Evolutionary conservation across 2,888 invertebrate species (phyloP).

Genomic region (Drosophila barbarae): DNA sequence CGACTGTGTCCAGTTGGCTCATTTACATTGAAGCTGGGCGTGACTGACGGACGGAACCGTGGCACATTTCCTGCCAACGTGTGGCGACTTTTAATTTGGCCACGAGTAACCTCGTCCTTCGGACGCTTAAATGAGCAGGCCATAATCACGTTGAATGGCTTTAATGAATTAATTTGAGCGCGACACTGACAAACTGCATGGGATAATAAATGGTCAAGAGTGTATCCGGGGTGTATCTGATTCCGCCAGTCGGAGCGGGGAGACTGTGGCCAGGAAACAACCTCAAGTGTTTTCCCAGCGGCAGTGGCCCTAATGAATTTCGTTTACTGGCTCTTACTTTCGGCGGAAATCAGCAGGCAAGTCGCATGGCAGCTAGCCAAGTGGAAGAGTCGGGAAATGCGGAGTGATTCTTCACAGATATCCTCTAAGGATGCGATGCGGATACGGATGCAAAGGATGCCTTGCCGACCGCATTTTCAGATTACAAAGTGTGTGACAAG

Average conservation of each 20-base stretch:
- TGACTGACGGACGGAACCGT: conserved; percentile 34
- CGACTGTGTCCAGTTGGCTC: conserved; percentile 47
- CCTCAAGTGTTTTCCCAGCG: conserved; percentile 30
- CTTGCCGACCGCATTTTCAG: conserved; percentile 41
- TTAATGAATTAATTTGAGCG: conserved; percentile 49
- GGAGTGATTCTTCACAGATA: background rate
- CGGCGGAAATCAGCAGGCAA: conserved; percentile 40
- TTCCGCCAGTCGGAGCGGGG: background rate
- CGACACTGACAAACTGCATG: conserved; percentile 41
- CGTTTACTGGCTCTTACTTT: conserved; percentile 28
- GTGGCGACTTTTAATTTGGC: conserved; percentile 57
- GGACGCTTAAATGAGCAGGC: conserved; percentile 25
- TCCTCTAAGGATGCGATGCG: background rate
- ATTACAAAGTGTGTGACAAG: conserved; percentile 70
- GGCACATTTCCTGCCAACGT: conserved; percentile 37
- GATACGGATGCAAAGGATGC: conserved; percentile 4
- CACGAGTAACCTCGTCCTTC: conserved; percentile 3
- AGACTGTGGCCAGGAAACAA: conserved; percentile 18
- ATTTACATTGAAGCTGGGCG: conserved; percentile 63
- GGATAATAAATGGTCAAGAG: conserved; percentile 19
- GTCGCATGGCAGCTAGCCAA: conserved; percentile 57
- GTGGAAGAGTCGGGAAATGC: conserved; percentile 11
- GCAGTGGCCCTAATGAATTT: conserved; percentile 39
- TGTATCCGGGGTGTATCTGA: conserved; percentile 3
- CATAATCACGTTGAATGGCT: conserved; percentile 34